Base-by-base conservation (phyloP, 2,888 invertebrate genomes). In the Mycalesis mineus region DNA sequence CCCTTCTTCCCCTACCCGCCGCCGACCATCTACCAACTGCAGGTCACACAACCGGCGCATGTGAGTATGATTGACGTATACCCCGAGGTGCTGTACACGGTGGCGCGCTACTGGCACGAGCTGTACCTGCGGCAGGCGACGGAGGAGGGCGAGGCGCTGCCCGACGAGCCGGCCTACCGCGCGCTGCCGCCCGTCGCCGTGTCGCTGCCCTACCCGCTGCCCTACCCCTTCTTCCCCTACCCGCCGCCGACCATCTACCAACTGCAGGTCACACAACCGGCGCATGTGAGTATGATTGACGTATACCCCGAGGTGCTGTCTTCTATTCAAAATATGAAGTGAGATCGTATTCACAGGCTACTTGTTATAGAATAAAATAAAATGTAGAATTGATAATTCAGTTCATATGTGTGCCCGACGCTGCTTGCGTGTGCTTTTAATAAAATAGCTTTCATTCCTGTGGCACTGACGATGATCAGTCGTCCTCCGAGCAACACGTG, bases 301-400 rank as follows among this genome's bases (percentile, higher is more conserved):
- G 98, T 99, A 1, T 98, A 98, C 86, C 98, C 99, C 0, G 98
- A 99, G 84, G 98, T 99, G 8, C 88, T 99, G 45, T 99, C n/a
- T n/a, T n/a, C n/a, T n/a, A n/a, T n/a, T n/a, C n/a, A n/a, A n/a
- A n/a, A n/a, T n/a, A n/a, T n/a, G n/a, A n/a, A n/a, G n/a, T n/a
- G n/a, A n/a, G n/a, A n/a, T n/a, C n/a, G n/a, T n/a, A n/a, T n/a
- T n/a, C n/a, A n/a, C n/a, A n/a, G n/a, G n/a, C n/a, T n/a, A n/a
- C n/a, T n/a, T n/a, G n/a, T n/a, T n/a, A n/a, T n/a, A n/a, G n/a
- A n/a, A n/a, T n/a, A n/a, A n/a, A n/a, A n/a, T n/a, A n/a, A n/a
- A n/a, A n/a, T n/a, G n/a, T n/a, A n/a, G n/a, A n/a, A n/a, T n/a
- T n/a, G n/a, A n/a, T n/a, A n/a, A n/a, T n/a, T n/a, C n/a, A n/a